A percentile compares a stretch with the other conserved stretches of the same genome.
Conservation (phyloP, 1,140 invertebrate species). For the Habropoda laboriosa region DNA sequence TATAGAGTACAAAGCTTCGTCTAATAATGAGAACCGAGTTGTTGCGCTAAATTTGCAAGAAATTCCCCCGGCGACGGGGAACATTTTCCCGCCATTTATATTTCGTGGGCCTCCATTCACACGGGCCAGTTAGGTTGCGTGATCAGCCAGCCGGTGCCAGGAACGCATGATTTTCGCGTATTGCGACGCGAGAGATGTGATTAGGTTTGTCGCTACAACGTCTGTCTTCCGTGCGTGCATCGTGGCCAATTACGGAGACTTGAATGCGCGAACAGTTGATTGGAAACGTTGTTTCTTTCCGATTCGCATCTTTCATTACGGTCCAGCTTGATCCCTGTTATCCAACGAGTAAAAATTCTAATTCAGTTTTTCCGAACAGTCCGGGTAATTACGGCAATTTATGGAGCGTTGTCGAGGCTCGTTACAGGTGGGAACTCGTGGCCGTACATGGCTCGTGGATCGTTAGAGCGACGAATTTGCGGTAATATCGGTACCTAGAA, state of each 20-base stretch:
- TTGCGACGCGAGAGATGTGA: not conserved
- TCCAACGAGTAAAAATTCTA: not conserved
- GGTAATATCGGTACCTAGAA: conserved; percentile 3
- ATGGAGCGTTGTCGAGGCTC: not conserved
- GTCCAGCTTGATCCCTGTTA: not conserved
- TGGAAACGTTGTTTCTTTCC: not conserved
- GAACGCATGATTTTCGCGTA: not conserved
- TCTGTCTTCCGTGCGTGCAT: not conserved
- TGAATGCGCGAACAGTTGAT: not conserved
- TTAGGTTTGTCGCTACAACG: not conserved
- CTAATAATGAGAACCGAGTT: too few species aligned
- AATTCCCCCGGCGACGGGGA: not conserved
- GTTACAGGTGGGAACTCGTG: not conserved
- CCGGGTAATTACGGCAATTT: conserved; percentile 14
- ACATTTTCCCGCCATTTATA: not conserved
- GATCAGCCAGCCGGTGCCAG: not conserved
- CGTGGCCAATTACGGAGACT: not conserved
- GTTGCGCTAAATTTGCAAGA: not conserved
- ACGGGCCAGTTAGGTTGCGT: conserved; percentile 1
- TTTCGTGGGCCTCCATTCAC: not conserved
- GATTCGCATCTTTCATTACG: not conserved
- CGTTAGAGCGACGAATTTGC: conserved; percentile 8
- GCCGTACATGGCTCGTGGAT: not conserved
- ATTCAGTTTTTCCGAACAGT: not conserved
- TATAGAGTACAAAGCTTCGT: not conserved